Percentiles rank a stretch among this genome's conserved stretches.
These are phyloP conservation scores for Tanypteryx hageni DNA, from an alignment of 2,888 invertebrate species.

Conservation along the genomic window DNA sequence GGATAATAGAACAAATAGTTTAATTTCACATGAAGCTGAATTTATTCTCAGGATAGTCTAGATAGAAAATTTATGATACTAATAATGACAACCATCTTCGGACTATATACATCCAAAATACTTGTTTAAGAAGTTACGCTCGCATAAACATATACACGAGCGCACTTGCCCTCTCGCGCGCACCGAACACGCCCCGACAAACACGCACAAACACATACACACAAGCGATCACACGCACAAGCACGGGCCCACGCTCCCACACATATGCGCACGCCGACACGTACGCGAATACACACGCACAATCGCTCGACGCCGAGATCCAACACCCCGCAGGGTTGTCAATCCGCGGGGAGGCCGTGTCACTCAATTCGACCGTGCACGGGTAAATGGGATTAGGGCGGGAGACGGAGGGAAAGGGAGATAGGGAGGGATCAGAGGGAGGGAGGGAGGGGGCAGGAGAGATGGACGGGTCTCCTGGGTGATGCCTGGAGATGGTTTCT, in stretches of 20 bases:
- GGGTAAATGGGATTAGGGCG: conserved; percentile 50
- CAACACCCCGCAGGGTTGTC: background rate
- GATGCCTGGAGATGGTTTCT: background rate
- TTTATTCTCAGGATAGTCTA: too few relatives aligned
- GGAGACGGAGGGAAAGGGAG: background rate
- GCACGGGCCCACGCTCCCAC: too few relatives aligned
- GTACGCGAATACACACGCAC: too few relatives aligned
- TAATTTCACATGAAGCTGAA: too few relatives aligned
- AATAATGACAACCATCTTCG: background rate
- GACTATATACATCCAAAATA: background rate
- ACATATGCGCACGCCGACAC: too few relatives aligned
- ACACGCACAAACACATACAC: background rate
- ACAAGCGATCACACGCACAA: too few relatives aligned
- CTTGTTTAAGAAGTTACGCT: background rate
- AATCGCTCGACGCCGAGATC: background rate
- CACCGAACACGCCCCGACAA: background rate
- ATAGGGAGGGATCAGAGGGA: background rate
- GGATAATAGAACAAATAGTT: too few relatives aligned
- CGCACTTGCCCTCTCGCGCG: background rate
- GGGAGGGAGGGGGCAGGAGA: too few relatives aligned
- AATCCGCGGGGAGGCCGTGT: conserved; percentile 25
- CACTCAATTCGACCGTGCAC: conserved; percentile 54
- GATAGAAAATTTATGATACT: too few relatives aligned
- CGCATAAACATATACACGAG: background rate
- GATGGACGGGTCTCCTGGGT: background rate